Conservation (phyloP, 1,140 invertebrate genomes). For the Ceratitis capitata region DNA sequence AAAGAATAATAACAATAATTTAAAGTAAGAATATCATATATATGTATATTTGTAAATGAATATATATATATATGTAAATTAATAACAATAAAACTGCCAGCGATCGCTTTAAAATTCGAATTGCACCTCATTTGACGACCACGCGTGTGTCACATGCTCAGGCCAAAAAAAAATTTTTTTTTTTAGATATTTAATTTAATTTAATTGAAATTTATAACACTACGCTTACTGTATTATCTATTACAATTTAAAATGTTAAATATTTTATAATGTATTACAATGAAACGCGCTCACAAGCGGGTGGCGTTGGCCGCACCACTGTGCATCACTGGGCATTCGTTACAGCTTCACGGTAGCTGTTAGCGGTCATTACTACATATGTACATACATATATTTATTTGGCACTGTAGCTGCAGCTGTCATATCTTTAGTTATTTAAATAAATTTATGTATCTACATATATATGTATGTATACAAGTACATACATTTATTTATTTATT, state of each 20-base stretch:
- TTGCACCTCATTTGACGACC: neutral
- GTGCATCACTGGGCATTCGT: too few species aligned
- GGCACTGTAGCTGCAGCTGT: neutral
- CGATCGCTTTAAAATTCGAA: neutral
- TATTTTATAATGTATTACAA: neutral
- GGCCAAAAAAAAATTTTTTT: neutral
- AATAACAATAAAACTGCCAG: too few species aligned
- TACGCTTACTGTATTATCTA: too few species aligned
- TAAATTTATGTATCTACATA: too few species aligned
- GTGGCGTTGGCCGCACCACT: neutral
- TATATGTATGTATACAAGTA: too few species aligned
- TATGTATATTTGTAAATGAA: neutral
- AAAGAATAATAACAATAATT: neutral
- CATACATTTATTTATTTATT: neutral
- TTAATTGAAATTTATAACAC: neutral
- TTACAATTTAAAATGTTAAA: neutral
- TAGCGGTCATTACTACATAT: conserved; percentile 11
- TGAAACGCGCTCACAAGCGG: neutral
- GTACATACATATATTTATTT: too few species aligned
- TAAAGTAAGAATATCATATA: neutral
- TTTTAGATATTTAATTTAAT: neutral
- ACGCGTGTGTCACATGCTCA: neutral
- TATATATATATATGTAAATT: too few species aligned
- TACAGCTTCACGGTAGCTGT: neutral
- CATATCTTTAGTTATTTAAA: neutral